A percentile compares a stretch with the other conserved stretches of the same genome.
Evolutionary conservation across 2,888 invertebrate genomes (phyloP).

Genomic region (Cheilosia pagana): DNA sequence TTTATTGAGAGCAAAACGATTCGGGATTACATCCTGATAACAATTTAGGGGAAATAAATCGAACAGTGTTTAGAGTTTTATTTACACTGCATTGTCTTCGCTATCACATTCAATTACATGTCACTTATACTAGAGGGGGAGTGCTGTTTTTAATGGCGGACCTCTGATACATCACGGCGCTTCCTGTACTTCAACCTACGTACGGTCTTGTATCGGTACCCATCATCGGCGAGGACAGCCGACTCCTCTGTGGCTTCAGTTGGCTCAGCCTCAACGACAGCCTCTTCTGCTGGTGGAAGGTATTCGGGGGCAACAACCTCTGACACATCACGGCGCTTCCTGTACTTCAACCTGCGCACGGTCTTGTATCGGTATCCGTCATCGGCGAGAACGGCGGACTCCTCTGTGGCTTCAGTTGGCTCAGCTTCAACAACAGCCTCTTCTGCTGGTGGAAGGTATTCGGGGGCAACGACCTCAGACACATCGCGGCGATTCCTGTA

Average conservation of each 20-base stretch:
- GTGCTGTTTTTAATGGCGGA: constrained; percentile 20
- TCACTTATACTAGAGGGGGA: constrained; percentile 9
- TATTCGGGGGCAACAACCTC: constrained; percentile 75
- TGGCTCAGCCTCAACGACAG: constrained; percentile 9
- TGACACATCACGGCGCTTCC: constrained; percentile 42
- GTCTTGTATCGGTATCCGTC: constrained; percentile 65
- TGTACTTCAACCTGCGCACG: constrained; percentile 51
- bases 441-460: too few relatives aligned
- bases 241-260: constrained; percentile 17
- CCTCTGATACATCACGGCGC: too few relatives aligned
- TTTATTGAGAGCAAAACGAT: too few relatives aligned
- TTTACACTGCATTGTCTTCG: constrained; percentile 1
- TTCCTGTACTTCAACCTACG: too few relatives aligned
- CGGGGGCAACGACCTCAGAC: too few relatives aligned
- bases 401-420: constrained; percentile 24
- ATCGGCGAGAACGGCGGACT: constrained; percentile 30
- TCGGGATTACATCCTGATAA: background rate
- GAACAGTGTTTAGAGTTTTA: constrained; percentile 6
- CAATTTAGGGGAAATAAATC: background rate
- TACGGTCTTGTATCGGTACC: constrained; percentile 49
- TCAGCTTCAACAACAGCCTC: too few relatives aligned
- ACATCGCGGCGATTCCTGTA: too few relatives aligned
- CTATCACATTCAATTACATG: constrained; percentile 29
- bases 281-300: constrained; percentile 75
- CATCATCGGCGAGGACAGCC: constrained; percentile 22